Evolutionary conservation across 2,113 vertebrate species (phyloP).

Genomic region (Carassius gibelio): DNA sequence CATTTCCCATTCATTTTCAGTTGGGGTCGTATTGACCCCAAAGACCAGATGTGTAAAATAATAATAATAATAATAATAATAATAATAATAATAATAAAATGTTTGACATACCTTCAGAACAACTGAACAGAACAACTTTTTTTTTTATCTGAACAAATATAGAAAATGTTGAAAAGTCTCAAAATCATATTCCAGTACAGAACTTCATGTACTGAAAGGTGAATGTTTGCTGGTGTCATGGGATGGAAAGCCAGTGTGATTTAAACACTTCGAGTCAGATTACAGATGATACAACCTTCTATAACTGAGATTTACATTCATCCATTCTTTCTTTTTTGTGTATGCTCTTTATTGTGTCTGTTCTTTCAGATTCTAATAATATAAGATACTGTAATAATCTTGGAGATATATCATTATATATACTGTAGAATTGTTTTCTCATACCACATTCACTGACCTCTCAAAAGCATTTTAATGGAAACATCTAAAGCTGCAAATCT

Average conservation of each 20-base stretch:
- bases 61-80: too few relatives aligned
- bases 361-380: neutral
- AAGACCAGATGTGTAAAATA: too few relatives aligned
- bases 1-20: too few relatives aligned
- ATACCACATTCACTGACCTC: neutral
- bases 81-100: too few relatives aligned
- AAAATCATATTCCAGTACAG: neutral
- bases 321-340: neutral
- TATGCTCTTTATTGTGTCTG: neutral
- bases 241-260: neutral
- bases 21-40: too few relatives aligned
- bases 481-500: neutral
- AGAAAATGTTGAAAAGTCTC: too few relatives aligned
- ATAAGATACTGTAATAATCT: neutral
- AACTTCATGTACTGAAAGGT: neutral
- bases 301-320: neutral
- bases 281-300: neutral
- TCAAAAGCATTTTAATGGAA: neutral
- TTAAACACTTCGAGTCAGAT: neutral
- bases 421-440: neutral
- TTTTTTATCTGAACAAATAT: too few relatives aligned
- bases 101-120: too few relatives aligned
- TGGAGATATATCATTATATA: neutral
- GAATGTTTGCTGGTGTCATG: neutral
- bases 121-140: too few relatives aligned